phyloP scores from a whole-genome alignment of 2,797 vertebrate species.

The Darevskia mixta region DNA sequence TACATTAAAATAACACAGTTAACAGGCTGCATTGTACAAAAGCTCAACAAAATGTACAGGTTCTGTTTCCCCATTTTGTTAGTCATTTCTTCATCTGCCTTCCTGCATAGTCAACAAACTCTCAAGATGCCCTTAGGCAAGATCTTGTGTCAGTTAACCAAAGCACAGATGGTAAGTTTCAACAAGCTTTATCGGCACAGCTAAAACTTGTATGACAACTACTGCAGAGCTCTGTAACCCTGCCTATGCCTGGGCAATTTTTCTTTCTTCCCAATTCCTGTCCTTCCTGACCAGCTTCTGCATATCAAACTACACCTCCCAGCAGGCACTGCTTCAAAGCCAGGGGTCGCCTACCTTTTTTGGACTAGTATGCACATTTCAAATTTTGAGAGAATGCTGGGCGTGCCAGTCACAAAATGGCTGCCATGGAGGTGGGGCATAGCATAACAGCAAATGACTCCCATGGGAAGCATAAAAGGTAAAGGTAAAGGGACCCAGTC shows the following conservation, averaged over 20 bases:
- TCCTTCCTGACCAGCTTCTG: not conserved
- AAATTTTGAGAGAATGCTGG: too few species aligned
- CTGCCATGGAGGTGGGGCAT: too few species aligned
- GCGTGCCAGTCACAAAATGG: too few species aligned
- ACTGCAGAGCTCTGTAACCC: slow-evolving; percentile 17
- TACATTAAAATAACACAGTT: not conserved
- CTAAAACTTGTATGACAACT: slow-evolving; percentile 31
- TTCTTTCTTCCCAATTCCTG: not conserved
- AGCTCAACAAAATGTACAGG: not conserved
- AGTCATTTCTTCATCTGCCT: not conserved
- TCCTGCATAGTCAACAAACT: not conserved
- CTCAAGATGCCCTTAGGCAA: slow-evolving; percentile 15
- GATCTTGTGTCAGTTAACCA: slow-evolving; percentile 19
- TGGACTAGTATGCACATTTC: too few species aligned
- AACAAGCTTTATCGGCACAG: slow-evolving; percentile 25
- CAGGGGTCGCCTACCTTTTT: too few species aligned
- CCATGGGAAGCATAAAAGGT: too few species aligned
- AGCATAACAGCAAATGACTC: too few species aligned
- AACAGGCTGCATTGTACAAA: not conserved
- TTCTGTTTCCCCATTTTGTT: not conserved
- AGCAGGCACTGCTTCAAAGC: not conserved
- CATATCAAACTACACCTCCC: not conserved
- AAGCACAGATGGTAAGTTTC: slow-evolving; percentile 27
- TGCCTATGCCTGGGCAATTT: not conserved
- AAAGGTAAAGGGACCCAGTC: too few species aligned